phyloP scores from a whole-genome alignment of 2,797 vertebrate species.

The Steatocranus sp. region DNA sequence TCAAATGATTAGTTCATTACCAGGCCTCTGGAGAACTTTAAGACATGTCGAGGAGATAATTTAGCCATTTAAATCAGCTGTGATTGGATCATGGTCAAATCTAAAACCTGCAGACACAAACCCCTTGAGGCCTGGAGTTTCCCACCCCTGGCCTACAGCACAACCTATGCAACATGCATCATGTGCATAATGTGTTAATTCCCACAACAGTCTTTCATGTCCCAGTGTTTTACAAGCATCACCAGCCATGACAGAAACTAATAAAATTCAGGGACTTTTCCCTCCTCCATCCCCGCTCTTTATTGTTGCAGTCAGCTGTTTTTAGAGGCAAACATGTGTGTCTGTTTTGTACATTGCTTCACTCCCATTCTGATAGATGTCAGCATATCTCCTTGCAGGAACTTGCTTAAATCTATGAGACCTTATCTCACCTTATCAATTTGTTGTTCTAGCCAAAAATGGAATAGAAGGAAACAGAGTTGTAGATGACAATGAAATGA shows the following conservation, averaged over 20 bases:
- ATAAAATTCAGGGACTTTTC: not conserved
- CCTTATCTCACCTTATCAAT: not conserved
- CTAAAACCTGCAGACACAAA: not conserved
- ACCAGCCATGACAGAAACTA: not conserved
- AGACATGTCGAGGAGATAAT: not conserved
- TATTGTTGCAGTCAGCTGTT: not conserved
- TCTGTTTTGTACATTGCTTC: not conserved
- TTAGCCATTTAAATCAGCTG: not conserved
- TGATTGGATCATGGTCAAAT: not conserved
- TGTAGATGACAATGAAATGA: not conserved
- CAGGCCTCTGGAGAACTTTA: not conserved
- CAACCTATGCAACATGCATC: not conserved
- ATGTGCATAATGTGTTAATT: not conserved
- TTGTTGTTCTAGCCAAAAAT: not conserved
- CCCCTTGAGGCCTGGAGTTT: not conserved
- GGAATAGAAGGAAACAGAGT: not conserved
- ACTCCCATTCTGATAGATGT: not conserved
- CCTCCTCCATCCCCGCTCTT: not conserved
- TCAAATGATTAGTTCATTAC: not conserved
- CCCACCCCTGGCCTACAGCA: not conserved
- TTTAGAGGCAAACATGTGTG: not conserved
- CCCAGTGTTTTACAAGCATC: not conserved
- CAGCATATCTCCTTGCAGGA: not conserved
- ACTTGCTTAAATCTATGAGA: not conserved
- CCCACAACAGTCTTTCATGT: not conserved